Evolutionary conservation across 2,888 invertebrate species (phyloP), one percentile per base, ranked within the genome.

Genomic region (Campaea margaritaria): DNA sequence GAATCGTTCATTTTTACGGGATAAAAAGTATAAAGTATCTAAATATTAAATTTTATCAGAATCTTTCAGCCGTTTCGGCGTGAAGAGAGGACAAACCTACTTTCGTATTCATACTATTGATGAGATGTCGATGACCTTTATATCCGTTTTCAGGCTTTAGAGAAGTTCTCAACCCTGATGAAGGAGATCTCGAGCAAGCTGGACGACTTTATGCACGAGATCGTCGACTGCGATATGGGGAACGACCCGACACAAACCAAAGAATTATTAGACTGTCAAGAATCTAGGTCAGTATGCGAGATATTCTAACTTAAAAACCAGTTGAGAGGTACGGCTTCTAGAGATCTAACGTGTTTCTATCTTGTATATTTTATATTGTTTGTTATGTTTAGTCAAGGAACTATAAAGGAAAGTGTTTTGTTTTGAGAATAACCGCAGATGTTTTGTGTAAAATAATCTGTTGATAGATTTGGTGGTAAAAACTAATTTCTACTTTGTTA

Each of bases 191-290:
- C 98, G 15, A 93, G 95, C 67, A 96, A 96, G 71, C 91, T 99
- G 77, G 97, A 97, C 79, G 95, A 95, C 67, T 97, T 98, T 81
- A 98, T 98, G 75, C 95, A 96, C 80, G 95, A 96, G 72, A 95
- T 99, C 73, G 96, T 97, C 70, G 98, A 98, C 90, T 96, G 95
- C 72, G 98, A 98, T 89, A 96, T 99, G 91, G 99, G 99, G 13
- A 98, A 98, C 86, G 98, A 98, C 82, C 98, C 97, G 31, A 95
- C 96, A 78, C 96, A 97, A 72, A 99, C 98, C 67, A 96, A 97
- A 87, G 95, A 96, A 77, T 93, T 99, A 74, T 93, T 99, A 74
- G 95, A 96, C 83, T 95, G 95, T 79, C 98, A 98, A 90, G 96
- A 96, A 82, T 84, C 92, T 70, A 95, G 96, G 86, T 96, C 61